These are phyloP conservation scores for Eumaeus atala DNA, from an alignment of 1,140 invertebrate genomes.

Conservation along the genomic window DNA sequence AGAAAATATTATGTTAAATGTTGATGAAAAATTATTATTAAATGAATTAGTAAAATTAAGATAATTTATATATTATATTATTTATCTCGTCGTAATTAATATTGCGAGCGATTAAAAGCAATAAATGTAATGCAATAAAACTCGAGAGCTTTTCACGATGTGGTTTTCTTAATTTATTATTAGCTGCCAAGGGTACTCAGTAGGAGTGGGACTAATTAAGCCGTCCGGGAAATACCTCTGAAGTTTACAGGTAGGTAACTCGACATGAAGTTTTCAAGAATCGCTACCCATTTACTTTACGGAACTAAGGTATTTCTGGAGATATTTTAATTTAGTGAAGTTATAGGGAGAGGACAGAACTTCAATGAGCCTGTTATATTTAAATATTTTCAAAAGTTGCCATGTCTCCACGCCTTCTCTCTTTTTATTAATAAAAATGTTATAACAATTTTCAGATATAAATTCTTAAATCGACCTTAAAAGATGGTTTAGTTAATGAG, in stretches of 20 bases:
- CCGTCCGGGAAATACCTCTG: conserved; percentile 13
- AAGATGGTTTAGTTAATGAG: no score
- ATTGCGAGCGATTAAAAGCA: neutral
- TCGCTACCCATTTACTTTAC: conserved; percentile 12
- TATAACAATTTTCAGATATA: no score
- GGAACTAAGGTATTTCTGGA: neutral
- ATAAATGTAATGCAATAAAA: neutral
- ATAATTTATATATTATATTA: no score
- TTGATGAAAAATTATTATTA: no score
- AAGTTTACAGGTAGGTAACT: conserved; percentile 20
- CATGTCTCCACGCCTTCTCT: no score
- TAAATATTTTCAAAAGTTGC: no score
- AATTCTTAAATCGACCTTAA: no score
- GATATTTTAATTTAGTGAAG: neutral
- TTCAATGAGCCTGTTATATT: no score
- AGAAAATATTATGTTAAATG: no score
- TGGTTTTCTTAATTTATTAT: conserved; percentile 27
- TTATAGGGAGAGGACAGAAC: no score
- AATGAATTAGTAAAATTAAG: no score
- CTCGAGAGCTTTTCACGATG: conserved; percentile 15
- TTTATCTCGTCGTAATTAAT: neutral
- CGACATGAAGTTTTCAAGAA: conserved; percentile 19
- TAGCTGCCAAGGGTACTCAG: conserved; percentile 18
- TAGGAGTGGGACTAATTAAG: conserved; percentile 21
- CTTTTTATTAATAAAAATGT: no score